phyloP scores from a whole-genome alignment of 2,888 invertebrate genomes.

The Drosophila siamana region DNA sequence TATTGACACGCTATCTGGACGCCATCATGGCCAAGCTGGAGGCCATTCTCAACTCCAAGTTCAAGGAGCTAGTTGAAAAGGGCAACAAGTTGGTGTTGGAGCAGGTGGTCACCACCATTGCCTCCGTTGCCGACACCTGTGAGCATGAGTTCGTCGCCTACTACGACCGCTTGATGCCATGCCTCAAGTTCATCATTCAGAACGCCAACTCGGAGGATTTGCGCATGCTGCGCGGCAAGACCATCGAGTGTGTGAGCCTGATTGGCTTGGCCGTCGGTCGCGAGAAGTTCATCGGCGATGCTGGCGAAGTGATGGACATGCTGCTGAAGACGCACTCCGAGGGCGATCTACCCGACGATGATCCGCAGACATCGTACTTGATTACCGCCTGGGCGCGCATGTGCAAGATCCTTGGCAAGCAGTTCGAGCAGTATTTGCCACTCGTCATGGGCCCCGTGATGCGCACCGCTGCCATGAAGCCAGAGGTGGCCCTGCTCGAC shows the following conservation, averaged over 20 bases:
- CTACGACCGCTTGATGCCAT: constrained; percentile 97
- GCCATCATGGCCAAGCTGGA: constrained; percentile 96
- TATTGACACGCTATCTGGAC: constrained; percentile 95
- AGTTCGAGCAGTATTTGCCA: constrained; percentile 95
- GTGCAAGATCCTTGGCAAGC: constrained; percentile 95
- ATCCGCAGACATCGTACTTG: constrained; percentile 98
- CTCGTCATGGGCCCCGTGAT: constrained; percentile 96
- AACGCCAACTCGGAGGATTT: constrained; percentile 95
- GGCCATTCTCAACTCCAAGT: constrained; percentile 94
- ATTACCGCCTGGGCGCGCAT: constrained; percentile 99
- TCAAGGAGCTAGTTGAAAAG: constrained; percentile 96
- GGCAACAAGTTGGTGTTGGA: constrained; percentile 98
- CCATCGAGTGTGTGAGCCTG: constrained; percentile 99
- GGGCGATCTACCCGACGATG: constrained; percentile 95
- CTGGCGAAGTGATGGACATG: constrained; percentile 98
- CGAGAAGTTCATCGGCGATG: constrained; percentile 95
- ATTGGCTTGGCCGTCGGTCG: constrained; percentile 95
- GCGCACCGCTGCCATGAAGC: constrained; percentile 94
- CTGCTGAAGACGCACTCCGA: constrained; percentile 95
- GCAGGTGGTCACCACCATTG: constrained; percentile 98
- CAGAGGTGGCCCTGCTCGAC: constrained; percentile 94
- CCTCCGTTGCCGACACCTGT: constrained; percentile 98
- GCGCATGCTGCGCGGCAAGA: constrained; percentile 97
- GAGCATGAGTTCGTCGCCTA: constrained; percentile 97
- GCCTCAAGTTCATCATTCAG: constrained; percentile 98